phyloP scores from a whole-genome alignment of 2,888 invertebrate species.

The Phaedon cochleariae region DNA sequence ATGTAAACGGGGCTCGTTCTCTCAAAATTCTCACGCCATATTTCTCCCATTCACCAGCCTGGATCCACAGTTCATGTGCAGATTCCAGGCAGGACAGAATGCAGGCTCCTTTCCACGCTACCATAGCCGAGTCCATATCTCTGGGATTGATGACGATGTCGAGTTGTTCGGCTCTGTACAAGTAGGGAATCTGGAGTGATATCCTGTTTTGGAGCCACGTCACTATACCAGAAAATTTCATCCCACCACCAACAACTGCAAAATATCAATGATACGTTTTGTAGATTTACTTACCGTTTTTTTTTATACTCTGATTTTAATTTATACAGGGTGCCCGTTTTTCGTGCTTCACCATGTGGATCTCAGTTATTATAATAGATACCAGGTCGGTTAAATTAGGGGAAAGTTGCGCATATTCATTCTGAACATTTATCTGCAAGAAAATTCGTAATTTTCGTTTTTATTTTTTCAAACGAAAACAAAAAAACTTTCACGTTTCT shows the following conservation, averaged over 20 bases:
- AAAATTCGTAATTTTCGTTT: no score
- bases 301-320: no score
- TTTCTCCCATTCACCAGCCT: constrained; percentile 84
- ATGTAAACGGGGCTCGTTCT: constrained; percentile 92
- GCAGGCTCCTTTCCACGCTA: constrained; percentile 94
- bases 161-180: constrained; percentile 80
- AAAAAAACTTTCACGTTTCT: no score
- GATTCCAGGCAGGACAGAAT: constrained; percentile 93
- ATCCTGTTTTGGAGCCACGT: constrained; percentile 90
- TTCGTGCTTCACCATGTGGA: no score
- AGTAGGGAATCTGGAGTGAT: constrained; percentile 82
- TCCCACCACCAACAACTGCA: constrained; percentile 86
- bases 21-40: constrained; percentile 85
- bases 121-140: constrained; percentile 90
- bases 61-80: constrained; percentile 92
- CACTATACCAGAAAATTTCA: constrained; percentile 80
- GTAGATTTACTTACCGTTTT: not conserved
- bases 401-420: no score
- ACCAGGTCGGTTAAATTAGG: no score
- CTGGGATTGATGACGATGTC: constrained; percentile 92
- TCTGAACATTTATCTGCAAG: no score
- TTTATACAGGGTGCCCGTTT: no score
- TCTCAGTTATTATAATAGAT: no score
- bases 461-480: no score
- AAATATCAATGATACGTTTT: not conserved